These are phyloP conservation scores for Acrobasis consociella DNA, from an alignment of 2,888 invertebrate species.

Conservation along the genomic window DNA sequence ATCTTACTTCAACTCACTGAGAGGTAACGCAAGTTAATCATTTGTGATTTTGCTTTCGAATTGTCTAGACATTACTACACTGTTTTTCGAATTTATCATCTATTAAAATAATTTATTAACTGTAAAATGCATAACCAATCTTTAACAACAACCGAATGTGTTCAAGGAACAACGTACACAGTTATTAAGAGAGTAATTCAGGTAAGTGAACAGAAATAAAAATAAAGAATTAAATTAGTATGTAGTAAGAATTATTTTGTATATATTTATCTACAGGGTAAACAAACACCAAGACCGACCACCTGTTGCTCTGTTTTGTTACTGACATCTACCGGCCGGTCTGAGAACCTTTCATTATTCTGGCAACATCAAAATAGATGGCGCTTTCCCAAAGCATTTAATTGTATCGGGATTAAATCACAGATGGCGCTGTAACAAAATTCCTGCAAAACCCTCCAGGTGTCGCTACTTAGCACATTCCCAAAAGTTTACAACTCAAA, in stretches of 20 bases:
- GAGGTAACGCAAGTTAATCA: background rate
- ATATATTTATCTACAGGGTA: background rate
- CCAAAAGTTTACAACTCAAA: constrained; percentile 37
- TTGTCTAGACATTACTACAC: background rate
- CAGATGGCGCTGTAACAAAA: constrained; percentile 40
- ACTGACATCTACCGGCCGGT: constrained; percentile 27
- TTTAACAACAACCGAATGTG: too few relatives aligned
- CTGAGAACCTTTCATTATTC: background rate
- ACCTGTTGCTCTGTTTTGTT: constrained; percentile 4
- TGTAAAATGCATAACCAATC: background rate
- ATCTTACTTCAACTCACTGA: background rate
- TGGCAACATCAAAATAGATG: background rate
- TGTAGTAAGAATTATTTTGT: too few relatives aligned
- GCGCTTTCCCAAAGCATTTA: background rate
- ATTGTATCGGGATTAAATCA: background rate
- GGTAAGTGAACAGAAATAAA: constrained; percentile 5
- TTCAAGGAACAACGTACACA: constrained; percentile 4
- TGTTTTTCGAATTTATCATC: too few relatives aligned
- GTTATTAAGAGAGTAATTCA: background rate
- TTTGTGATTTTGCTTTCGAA: background rate
- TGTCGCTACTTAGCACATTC: constrained; percentile 46
- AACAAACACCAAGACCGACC: too few relatives aligned
- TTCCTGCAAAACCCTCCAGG: constrained; percentile 40
- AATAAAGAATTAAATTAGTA: too few relatives aligned
- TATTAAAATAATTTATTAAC: background rate